Conservation (phyloP, 1,140 invertebrate species). For the Conus betulinus region DNA sequence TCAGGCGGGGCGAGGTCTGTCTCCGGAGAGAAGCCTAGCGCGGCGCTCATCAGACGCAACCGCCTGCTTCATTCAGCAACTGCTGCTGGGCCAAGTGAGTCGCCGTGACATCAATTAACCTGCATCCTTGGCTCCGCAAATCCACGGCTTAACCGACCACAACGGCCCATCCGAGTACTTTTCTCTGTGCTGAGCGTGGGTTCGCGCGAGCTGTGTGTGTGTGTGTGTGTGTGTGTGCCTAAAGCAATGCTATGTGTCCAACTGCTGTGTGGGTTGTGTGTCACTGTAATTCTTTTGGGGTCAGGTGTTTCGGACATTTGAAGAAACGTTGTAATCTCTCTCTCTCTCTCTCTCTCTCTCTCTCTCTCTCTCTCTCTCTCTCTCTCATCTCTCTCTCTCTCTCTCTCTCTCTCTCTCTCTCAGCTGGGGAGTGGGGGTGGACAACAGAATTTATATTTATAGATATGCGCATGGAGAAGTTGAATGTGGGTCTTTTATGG, state of each 20-base stretch:
- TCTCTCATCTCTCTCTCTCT: not conserved
- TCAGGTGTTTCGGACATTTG: slow-evolving; percentile 20
- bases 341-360: not conserved
- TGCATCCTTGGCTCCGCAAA: not conserved
- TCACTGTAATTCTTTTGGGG: not conserved
- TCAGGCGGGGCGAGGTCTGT: not conserved
- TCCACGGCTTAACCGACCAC: not conserved
- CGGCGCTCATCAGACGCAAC: not conserved
- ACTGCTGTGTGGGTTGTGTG: not conserved
- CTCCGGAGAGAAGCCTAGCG: not conserved
- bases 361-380: not conserved
- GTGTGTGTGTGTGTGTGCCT: not conserved
- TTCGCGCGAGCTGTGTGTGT: no score
- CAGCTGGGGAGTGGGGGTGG: not conserved
- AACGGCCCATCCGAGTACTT: not conserved
- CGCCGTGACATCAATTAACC: slow-evolving; percentile 28
- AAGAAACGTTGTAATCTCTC: not conserved
- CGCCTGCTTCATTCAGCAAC: not conserved
- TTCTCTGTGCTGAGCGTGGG: no score
- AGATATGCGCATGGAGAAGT: no score
- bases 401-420: not conserved
- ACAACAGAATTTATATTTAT: no score
- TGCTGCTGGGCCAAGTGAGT: not conserved
- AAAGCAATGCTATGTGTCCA: not conserved
- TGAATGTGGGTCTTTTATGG: no score